These are phyloP conservation scores for Eleginops maclovinus DNA, from an alignment of 2,113 vertebrate genomes.

Conservation along the genomic window DNA sequence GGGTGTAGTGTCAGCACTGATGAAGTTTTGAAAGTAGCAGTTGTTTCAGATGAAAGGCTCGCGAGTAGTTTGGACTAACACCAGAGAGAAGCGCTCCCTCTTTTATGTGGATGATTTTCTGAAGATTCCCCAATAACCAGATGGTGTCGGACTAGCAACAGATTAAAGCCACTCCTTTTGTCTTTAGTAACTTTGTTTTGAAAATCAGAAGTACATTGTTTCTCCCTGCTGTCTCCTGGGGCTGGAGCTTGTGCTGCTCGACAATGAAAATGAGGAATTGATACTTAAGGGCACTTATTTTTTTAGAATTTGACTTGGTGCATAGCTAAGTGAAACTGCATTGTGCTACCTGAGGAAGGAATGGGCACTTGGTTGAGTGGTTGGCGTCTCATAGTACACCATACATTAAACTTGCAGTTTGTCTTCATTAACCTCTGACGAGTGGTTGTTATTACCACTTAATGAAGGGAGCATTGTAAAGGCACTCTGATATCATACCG, in stretches of 20 bases:
- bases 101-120: constrained; percentile 44
- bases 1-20: constrained; percentile 12
- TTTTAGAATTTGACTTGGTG: neutral
- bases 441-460: neutral
- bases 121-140: constrained; percentile 59
- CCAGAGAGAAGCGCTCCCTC: constrained; percentile 40
- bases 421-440: constrained; percentile 1
- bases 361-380: neutral
- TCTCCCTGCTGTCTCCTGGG: constrained; percentile 20
- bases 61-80: constrained; percentile 47
- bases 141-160: constrained; percentile 55
- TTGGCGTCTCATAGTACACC: neutral
- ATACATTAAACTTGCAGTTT: neutral
- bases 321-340: neutral
- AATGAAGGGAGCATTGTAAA: neutral
- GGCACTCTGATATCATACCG: neutral
- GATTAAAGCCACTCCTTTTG: constrained; percentile 62
- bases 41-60: constrained; percentile 61
- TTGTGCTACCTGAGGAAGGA: neutral
- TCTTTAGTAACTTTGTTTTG: constrained; percentile 56
- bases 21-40: constrained; percentile 54
- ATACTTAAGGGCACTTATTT: neutral
- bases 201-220: constrained; percentile 45
- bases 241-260: constrained; percentile 15
- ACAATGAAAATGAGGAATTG: constrained; percentile 23